Evolutionary conservation across 1,140 invertebrate species (phyloP), one percentile per base, ranked within the genome.

Genomic region (Drosophila ironensis): DNA sequence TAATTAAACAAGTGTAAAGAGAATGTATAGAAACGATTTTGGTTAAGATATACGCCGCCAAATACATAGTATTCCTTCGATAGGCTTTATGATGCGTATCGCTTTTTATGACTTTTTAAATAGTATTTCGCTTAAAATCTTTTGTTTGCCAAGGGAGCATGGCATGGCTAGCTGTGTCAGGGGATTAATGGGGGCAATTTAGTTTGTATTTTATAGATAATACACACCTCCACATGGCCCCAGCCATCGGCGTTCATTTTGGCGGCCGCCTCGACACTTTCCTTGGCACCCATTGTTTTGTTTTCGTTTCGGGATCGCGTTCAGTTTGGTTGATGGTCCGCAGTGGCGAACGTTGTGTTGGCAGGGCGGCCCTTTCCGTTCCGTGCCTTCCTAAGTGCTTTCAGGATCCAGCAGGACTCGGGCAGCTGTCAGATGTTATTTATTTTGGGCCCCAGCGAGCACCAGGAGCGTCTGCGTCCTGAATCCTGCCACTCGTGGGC

Each of bases 221-320:
- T 86, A 84, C 92, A 91, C 92, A 94, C 93, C 93, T 94, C 93
- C 84, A 94, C 91, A 91, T 93, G 93, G 91, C 93, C 93, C 93
- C 93, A 94, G 91, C 93, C 93, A 92, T 94, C 93, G 90, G 93
- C 91, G 91, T 93, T 93, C 91, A 93, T 92, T 92, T 94, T 94
- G 50, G 87, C 89, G 90, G 93, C 93, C 90, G 93, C 93, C 90
- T 94, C 93, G 87, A 94, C 93, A 91, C 93, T 94, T 88, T 93
- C 93, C 92, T 94, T 94, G 89, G 93, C 93, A 91, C 93, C 93
- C 93, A 94, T 81, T 90, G 86, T 69, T 66, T 67, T 63, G 60
- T 64, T 63, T 73, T 40, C 42, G 64, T 60, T 69, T 77, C 61
- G 28, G 56, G 47, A 63, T 63, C 42, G 44, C 60, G 56, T 64